Base-by-base conservation (phyloP, 1,140 invertebrate species). In the Gryon sp. region DNA sequence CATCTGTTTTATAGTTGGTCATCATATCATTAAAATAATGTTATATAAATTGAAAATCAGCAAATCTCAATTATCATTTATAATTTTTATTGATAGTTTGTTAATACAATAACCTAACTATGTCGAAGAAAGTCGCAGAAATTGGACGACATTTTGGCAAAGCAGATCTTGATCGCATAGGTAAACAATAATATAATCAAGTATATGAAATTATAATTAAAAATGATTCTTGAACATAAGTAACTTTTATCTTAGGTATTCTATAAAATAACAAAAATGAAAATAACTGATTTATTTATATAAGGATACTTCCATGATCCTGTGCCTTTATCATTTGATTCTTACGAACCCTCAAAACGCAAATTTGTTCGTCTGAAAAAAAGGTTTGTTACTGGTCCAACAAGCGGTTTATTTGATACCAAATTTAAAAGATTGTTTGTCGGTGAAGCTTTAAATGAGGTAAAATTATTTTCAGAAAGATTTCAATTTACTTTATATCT, bases 111-210 rank as follows among this genome's bases (percentile, higher is more conserved):
- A 28, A 36, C 28, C 20, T 38, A 38, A 12, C 8, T 8, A 53
- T 36, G 28, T 26, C 11, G 8, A 53, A 16, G 11, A 22, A 53
- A 32, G 0, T 26, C 4, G 7, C 19, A 5, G 18, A 28, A 30
- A 6, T 45, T n/a, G 83, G 83, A 5, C 70, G 65, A 16, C 74
- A 77, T 38, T 83, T 80, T 50, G 85, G 81, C 15, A 82, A 69
- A 78, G 8, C 24, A n/a, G 84, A 86, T 76, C 43, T 86, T 14
- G 82, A 85, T 52, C 80, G 84, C 76, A 69, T 80, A 26, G 84
- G 84, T 86, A 84, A 77, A 28, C 24, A n/a, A 40, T 40, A 55
- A 32, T 11, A 34, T 1, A 78, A 12, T 60, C 11, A 30, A 4
- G 24, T 52, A 12, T 28, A 24, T n/a, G n/a, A n/a, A n/a, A 36